Conservation (phyloP, 2,888 invertebrate genomes). For the Himalopsyche japonica region DNA sequence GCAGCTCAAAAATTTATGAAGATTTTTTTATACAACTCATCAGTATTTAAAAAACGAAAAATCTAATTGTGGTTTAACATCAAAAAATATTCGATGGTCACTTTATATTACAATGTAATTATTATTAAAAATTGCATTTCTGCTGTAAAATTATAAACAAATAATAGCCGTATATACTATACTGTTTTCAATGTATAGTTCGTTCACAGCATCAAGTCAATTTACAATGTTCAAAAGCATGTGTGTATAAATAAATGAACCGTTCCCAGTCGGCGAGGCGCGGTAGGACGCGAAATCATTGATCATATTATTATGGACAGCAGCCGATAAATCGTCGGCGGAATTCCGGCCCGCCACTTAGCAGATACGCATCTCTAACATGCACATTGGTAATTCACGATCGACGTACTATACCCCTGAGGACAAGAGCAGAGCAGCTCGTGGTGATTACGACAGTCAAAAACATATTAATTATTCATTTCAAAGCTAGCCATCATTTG, state of each 20-base stretch:
- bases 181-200: background rate
- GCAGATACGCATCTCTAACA: constrained; percentile 29
- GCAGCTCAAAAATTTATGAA: too few species aligned
- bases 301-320: constrained; percentile 6
- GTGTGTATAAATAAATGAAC: background rate
- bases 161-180: too few species aligned
- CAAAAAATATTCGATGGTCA: too few species aligned
- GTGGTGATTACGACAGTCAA: background rate
- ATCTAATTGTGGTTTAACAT: too few species aligned
- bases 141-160: too few species aligned
- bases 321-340: constrained; percentile 15
- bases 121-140: too few species aligned
- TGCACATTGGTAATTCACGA: constrained; percentile 15
- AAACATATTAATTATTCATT: too few species aligned
- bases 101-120: too few species aligned
- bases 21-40: too few species aligned
- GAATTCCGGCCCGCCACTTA: constrained; percentile 28
- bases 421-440: background rate
- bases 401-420: background rate
- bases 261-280: background rate
- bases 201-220: background rate
- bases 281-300: constrained; percentile 3
- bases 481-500: too few species aligned
- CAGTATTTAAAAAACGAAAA: too few species aligned
- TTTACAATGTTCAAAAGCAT: background rate